Evolutionary conservation across 2,797 vertebrate species (phyloP).

Genomic region (Karalla daura): DNA sequence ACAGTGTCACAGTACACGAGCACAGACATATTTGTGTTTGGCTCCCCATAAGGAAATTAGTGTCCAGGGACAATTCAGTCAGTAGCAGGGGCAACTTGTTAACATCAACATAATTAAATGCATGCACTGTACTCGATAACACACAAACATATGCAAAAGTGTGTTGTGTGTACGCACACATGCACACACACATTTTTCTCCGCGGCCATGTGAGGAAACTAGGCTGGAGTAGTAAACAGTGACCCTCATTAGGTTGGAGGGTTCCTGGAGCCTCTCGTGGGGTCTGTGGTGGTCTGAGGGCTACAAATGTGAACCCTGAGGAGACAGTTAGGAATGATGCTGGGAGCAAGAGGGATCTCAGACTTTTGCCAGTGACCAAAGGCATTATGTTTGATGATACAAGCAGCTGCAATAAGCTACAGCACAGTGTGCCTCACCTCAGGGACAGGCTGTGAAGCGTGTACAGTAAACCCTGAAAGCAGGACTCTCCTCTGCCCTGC

Average conservation of each 20-base stretch:
- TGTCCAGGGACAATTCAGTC: conserved; percentile 48
- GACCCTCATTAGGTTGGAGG: conserved; percentile 7
- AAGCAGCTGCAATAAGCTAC: too few relatives aligned
- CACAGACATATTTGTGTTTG: conserved; percentile 52
- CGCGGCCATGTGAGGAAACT: neutral
- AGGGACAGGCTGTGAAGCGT: neutral
- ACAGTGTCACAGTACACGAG: conserved; percentile 51
- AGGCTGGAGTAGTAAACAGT: conserved; percentile 46
- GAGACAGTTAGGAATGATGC: neutral
- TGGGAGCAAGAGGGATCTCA: neutral
- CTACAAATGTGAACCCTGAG: neutral
- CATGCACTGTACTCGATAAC: conserved; percentile 27
- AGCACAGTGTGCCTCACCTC: neutral
- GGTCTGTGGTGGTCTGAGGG: neutral
- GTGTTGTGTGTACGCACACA: conserved; percentile 9
- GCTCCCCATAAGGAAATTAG: conserved; percentile 46
- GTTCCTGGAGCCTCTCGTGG: neutral
- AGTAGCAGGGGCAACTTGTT: conserved; percentile 56
- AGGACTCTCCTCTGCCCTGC: neutral
- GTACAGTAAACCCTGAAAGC: neutral
- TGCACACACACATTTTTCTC: conserved; percentile 21
- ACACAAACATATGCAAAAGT: conserved; percentile 20
- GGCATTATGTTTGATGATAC: neutral
- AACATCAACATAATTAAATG: conserved; percentile 57
- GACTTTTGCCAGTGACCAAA: neutral